phyloP scores from a whole-genome alignment of 2,888 invertebrate genomes.

The Dendrolimus pini region DNA sequence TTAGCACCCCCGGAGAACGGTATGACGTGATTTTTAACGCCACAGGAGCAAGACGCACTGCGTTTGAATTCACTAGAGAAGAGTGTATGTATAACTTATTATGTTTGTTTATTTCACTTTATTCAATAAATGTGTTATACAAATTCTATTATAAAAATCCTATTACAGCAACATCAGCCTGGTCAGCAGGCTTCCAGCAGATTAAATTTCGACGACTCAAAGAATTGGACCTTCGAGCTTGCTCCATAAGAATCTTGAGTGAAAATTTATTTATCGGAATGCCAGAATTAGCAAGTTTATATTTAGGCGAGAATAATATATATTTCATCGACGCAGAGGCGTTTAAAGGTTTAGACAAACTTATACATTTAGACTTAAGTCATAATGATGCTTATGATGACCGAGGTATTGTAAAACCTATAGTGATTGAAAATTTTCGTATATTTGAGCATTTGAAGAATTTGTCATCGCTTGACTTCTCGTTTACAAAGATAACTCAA shows the following conservation, averaged over 20 bases:
- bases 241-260: slow-evolving; percentile 64
- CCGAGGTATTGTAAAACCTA: slow-evolving; percentile 14
- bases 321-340: slow-evolving; percentile 43
- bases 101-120: too few species aligned
- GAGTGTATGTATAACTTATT: not conserved
- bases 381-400: slow-evolving; percentile 38
- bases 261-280: slow-evolving; percentile 59
- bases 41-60: slow-evolving; percentile 17
- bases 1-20: slow-evolving; percentile 20
- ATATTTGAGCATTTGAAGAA: slow-evolving; percentile 25
- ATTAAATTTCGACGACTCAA: slow-evolving; percentile 44
- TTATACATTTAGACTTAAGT: slow-evolving; percentile 74
- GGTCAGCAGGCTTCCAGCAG: slow-evolving; percentile 38
- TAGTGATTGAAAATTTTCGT: slow-evolving; percentile 23
- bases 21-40: slow-evolving; percentile 44
- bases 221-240: slow-evolving; percentile 76
- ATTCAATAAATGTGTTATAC: not conserved
- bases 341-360: slow-evolving; percentile 45
- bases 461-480: slow-evolving; percentile 45
- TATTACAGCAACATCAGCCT: slow-evolving; percentile 24
- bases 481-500: slow-evolving; percentile 33
- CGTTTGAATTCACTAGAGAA: not conserved
- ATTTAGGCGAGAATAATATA: slow-evolving; percentile 73
- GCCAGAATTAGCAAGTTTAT: slow-evolving; percentile 58
- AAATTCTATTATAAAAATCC: not conserved